Conservation (phyloP, 2,113 vertebrate genomes). For the Larimichthys polyactis region DNA sequence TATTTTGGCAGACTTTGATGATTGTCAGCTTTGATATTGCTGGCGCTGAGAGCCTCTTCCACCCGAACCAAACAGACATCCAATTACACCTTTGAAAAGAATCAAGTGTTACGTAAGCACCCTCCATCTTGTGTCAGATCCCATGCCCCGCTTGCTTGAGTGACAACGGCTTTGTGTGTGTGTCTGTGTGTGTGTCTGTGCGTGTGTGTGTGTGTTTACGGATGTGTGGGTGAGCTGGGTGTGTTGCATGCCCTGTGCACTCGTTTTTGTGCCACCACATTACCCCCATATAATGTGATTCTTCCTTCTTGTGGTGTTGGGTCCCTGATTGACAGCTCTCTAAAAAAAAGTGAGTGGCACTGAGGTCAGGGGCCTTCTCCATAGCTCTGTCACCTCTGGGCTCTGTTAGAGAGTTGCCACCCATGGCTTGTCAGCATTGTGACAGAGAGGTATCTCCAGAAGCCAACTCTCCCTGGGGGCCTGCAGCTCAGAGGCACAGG, state of each 20-base stretch:
- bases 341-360: constrained; percentile 17
- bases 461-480: constrained; percentile 2
- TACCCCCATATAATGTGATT: constrained; percentile 35
- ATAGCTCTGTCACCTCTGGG: constrained; percentile 40
- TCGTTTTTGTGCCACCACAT: constrained; percentile 15
- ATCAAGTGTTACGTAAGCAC: constrained; percentile 58
- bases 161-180: constrained; percentile 62
- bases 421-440: constrained; percentile 43
- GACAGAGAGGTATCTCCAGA: constrained; percentile 38
- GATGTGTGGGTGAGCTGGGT: constrained; percentile 31
- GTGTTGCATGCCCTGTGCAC: constrained; percentile 14
- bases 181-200: constrained; percentile 45
- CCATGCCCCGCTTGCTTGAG: constrained; percentile 48
- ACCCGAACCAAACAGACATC: constrained; percentile 47
- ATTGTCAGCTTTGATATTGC: constrained; percentile 50
- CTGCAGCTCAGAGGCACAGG: neutral
- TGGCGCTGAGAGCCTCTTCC: constrained; percentile 37
- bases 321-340: constrained; percentile 47
- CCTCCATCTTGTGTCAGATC: constrained; percentile 60
- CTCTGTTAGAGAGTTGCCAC: constrained; percentile 27
- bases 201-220: constrained; percentile 53
- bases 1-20: constrained; percentile 55
- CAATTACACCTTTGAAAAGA: constrained; percentile 72
- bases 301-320: neutral
- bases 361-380: constrained; percentile 22